A percentile compares a stretch with the other conserved stretches of the same genome.
These are phyloP conservation scores for Rhogogaster chlorosoma DNA, from an alignment of 2,888 invertebrate species.

Conservation along the genomic window DNA sequence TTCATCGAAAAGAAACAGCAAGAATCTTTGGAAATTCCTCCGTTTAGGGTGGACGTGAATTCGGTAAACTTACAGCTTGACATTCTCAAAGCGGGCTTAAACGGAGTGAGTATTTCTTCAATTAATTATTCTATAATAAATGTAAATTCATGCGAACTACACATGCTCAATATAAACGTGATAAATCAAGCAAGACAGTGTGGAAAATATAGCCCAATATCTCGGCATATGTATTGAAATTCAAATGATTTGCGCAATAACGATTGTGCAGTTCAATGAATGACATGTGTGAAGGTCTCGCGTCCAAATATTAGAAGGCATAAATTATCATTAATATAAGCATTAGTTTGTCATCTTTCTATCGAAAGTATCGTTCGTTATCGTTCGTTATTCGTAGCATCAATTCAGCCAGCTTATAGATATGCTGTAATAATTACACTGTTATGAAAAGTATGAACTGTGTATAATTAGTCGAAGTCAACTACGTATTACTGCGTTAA, in stretches of 20 bases:
- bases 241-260: slow-evolving; percentile 5
- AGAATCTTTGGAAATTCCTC: slow-evolving; percentile 57
- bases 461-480: slow-evolving; percentile 17
- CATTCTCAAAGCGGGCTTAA: slow-evolving; percentile 58
- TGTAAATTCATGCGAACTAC: not conserved
- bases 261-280: not conserved
- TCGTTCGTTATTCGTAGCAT: not conserved
- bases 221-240: not conserved
- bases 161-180: not conserved
- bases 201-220: not conserved
- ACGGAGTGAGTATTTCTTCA: slow-evolving; percentile 59
- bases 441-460: not conserved
- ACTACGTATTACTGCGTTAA: slow-evolving; percentile 2
- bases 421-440: not conserved
- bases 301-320: not conserved
- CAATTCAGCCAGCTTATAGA: not conserved
- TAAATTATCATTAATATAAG: not conserved
- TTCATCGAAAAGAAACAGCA: slow-evolving; percentile 32
- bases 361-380: not conserved
- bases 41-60: slow-evolving; percentile 64
- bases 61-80: slow-evolving; percentile 63
- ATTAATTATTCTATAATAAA: not conserved
- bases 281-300: not conserved
- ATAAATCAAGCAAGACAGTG: not conserved
- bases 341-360: not conserved